Evolutionary conservation across 2,113 vertebrate genomes (phyloP), one percentile per base, ranked within the genome.

Genomic region (Tenrec ecaudatus): DNA sequence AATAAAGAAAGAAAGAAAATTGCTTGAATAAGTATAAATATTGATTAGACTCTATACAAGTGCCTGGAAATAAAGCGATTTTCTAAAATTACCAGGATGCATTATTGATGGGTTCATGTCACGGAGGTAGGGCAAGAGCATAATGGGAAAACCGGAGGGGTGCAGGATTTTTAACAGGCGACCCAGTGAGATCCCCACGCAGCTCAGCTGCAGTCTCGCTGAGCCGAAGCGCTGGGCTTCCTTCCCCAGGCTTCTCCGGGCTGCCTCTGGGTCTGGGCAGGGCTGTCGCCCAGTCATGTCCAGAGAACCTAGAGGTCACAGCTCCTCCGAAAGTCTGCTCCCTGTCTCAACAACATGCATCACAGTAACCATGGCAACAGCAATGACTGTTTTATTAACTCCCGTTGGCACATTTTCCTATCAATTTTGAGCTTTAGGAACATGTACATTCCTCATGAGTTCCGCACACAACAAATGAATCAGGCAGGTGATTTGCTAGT

Each of bases 1-100:
- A 89, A 92, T 3, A 40, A 89, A 92, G 84, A 11, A 36, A 77
- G 17, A 89, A 33, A n/a, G 90, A 91, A 57, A 33, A 83, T 25
- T 16, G 6, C 68, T 96, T 97, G 90, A 97, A 92, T 96, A 91
- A 95, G 64, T 90, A 97, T 97, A 98, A 98, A 97, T 97, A 97
- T 97, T 98, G 94, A 98, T 98, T 97, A 96, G 43, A 92, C 90
- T 92, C 91, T 92, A 96, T 43, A 27, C 38, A 96, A 89, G 36
- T 95, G 75, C 69, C 88, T 96, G 69, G 75, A 92, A 97, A 97
- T 94, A 93, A 96, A 97, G 92, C 95, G 19, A 96, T 96, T 96
- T 97, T 95, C 95, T 96, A 96, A 96, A 98, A 95, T 92, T 95
- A 97, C n/a, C 31, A 77, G 81, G 83, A 93, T 95, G 80, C 68